Conservation (phyloP, 2,797 vertebrate genomes). For the Leuciscus waleckii region DNA sequence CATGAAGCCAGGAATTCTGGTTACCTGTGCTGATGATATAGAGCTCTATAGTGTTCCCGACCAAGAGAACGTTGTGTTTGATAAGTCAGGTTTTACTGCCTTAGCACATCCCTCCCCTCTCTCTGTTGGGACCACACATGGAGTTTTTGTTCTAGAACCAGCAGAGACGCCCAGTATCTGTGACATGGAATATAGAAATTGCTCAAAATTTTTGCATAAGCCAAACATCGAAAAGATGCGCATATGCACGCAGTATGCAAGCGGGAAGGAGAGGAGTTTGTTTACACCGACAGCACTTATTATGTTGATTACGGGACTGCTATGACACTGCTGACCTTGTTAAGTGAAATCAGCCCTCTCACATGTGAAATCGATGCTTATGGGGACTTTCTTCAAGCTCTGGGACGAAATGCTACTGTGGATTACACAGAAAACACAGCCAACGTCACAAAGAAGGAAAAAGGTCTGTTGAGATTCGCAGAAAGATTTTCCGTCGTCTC, state of each 20-base stretch:
- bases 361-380: conserved; percentile 94
- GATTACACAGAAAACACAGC: conserved; percentile 80
- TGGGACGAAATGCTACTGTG: conserved; percentile 83
- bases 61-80: conserved; percentile 76
- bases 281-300: conserved; percentile 96
- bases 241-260: conserved; percentile 75
- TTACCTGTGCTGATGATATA: conserved; percentile 92
- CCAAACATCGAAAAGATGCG: conserved; percentile 84
- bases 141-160: conserved; percentile 89
- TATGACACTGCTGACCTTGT: conserved; percentile 77
- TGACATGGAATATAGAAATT: conserved; percentile 79
- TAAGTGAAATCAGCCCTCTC: conserved; percentile 78
- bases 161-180: conserved; percentile 47
- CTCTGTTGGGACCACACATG: conserved; percentile 87
- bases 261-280: conserved; percentile 70
- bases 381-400: conserved; percentile 93
- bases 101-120: conserved; percentile 91
- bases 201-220: conserved; percentile 90
- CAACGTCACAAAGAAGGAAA: conserved; percentile 76
- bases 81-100: conserved; percentile 89
- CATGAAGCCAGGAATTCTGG: conserved; percentile 90
- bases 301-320: conserved; percentile 83
- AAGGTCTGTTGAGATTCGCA: conserved; percentile 75
- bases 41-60: conserved; percentile 85
- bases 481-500: conserved; percentile 84